Conservation (phyloP, 2,888 invertebrate genomes). For the Eledona agricola region DNA sequence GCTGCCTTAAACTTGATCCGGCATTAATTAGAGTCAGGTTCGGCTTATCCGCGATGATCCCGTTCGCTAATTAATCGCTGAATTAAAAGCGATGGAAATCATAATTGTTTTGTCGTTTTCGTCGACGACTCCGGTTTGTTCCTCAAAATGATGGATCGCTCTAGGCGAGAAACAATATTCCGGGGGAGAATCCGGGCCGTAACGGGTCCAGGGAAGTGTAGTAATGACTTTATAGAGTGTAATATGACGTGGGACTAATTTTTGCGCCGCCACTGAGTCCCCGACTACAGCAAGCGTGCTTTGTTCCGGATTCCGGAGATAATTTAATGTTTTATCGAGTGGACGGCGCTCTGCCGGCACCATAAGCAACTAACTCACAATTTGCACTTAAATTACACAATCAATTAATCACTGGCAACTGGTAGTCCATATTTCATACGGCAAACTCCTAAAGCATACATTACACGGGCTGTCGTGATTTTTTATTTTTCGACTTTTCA, state of each 20-base stretch:
- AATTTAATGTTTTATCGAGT: constrained; percentile 33
- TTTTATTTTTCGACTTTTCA: constrained; percentile 26
- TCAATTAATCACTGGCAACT: constrained; percentile 48
- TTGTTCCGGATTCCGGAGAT: constrained; percentile 32
- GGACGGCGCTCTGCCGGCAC: constrained; percentile 24
- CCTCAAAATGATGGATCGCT: constrained; percentile 1
- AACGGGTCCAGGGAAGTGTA: constrained; percentile 11
- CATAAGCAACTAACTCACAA: constrained; percentile 34
- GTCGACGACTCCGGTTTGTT: not conserved
- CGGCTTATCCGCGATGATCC: constrained; percentile 3
- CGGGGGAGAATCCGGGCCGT: too few species aligned
- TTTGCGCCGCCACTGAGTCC: constrained; percentile 11
- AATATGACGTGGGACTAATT: constrained; percentile 16
- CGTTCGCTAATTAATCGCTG: constrained; percentile 8
- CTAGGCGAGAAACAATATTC: constrained; percentile 3
- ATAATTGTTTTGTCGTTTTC: constrained; percentile 5
- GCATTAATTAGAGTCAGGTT: constrained; percentile 7
- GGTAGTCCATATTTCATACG: constrained; percentile 47
- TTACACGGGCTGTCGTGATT: constrained; percentile 35
- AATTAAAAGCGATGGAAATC: constrained; percentile 16
- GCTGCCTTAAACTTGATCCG: constrained; percentile 5
- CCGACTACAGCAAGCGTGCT: constrained; percentile 13
- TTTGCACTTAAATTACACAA: constrained; percentile 48
- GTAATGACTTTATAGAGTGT: constrained; percentile 19
- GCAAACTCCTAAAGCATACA: constrained; percentile 45